Evolutionary conservation across 2,888 invertebrate genomes (phyloP).

Genomic region (Leptarthrus brevirostris): DNA sequence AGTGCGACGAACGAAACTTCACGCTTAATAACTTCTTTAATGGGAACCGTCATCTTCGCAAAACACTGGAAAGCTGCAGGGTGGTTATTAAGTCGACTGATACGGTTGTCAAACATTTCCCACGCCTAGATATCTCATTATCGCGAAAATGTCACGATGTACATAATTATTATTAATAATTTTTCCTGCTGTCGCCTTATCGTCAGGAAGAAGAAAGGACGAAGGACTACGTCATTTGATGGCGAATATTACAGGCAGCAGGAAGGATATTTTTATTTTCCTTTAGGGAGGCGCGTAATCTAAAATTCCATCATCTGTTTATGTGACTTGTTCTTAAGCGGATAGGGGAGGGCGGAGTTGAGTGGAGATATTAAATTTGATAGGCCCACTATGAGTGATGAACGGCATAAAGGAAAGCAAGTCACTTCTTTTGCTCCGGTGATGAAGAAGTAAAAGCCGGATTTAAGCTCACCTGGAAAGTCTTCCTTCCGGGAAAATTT

Average conservation of each 20-base stretch:
- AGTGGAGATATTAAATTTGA: conserved; percentile 21
- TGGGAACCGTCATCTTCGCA: background rate
- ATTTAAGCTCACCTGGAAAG: background rate
- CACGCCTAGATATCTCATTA: conserved; percentile 6
- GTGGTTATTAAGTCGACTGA: conserved; percentile 23
- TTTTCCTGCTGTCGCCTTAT: background rate
- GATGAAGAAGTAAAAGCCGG: conserved; percentile 10
- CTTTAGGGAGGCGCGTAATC: background rate
- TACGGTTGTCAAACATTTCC: conserved; percentile 22
- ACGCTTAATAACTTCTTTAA: conserved; percentile 20
- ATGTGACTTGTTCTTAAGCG: background rate
- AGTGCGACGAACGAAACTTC: background rate
- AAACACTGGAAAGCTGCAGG: background rate
- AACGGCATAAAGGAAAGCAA: background rate
- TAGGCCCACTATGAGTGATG: conserved; percentile 2
- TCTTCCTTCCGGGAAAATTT: background rate
- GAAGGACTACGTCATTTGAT: background rate
- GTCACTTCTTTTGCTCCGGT: background rate
- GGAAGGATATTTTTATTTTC: conserved; percentile 20
- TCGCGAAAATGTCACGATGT: conserved; percentile 15
- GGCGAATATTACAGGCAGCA: background rate
- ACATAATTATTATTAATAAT: conserved; percentile 23
- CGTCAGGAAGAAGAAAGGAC: background rate
- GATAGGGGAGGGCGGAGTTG: background rate
- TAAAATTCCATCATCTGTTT: conserved; percentile 29